Percentiles rank a stretch among this genome's conserved stretches.
phyloP scores from a whole-genome alignment of 2,113 vertebrate genomes.

The Cranoglanis bouderius region DNA sequence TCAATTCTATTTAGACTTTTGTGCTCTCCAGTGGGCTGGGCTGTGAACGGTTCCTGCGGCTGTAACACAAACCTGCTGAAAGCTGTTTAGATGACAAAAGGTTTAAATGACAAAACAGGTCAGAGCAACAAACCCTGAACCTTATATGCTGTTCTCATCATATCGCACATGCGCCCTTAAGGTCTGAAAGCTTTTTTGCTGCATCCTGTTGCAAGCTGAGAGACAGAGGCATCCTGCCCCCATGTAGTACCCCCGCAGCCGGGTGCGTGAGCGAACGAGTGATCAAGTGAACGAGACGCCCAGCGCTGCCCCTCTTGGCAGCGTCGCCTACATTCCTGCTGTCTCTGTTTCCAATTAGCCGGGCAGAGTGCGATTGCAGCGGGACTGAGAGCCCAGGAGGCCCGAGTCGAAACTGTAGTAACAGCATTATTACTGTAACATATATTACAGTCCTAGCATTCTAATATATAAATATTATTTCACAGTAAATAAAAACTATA shows the following conservation, averaged over 20 bases:
- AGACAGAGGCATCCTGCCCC: neutral
- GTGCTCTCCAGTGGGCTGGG: neutral
- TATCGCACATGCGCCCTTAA: neutral
- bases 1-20: neutral
- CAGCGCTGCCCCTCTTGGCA: constrained; percentile 46
- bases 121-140: neutral
- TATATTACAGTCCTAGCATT: neutral
- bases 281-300: constrained; percentile 12
- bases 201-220: constrained; percentile 7
- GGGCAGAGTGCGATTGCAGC: constrained; percentile 31
- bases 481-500: neutral
- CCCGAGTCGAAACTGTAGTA: constrained; percentile 25
- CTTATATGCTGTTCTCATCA: neutral
- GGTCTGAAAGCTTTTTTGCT: neutral
- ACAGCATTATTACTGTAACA: constrained; percentile 10
- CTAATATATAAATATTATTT: neutral
- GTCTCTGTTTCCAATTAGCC: constrained; percentile 63
- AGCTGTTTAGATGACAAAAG: neutral
- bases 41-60: neutral
- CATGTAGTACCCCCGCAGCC: constrained; percentile 7
- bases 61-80: neutral
- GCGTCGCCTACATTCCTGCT: constrained; percentile 50
- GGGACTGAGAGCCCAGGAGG: constrained; percentile 29
- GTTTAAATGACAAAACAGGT: neutral
- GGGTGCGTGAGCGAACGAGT: neutral